Percentiles rank a stretch among this genome's conserved stretches.
Evolutionary conservation across 2,888 invertebrate species (phyloP).

Genomic region (Leptopterna dolabrata): DNA sequence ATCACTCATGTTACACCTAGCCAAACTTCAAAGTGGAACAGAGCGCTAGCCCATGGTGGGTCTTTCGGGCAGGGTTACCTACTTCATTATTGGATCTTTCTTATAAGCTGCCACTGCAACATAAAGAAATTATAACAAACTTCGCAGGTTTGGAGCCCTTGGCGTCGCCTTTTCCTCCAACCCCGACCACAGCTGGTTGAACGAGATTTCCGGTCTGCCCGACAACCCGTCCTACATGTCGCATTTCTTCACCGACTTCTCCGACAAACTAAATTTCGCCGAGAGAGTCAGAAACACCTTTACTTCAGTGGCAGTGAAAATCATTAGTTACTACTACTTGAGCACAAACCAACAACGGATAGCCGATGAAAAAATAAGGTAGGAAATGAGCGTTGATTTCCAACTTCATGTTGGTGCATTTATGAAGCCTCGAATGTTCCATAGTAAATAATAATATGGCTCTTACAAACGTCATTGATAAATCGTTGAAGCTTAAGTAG

Average conservation of each 20-base stretch:
- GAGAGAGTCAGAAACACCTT: conserved; percentile 6
- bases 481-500: too few species aligned
- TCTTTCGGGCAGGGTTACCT: too few species aligned
- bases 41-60: too few species aligned
- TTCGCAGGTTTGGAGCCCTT: not conserved
- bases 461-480: too few species aligned
- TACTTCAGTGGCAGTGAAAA: not conserved
- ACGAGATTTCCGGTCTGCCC: conserved; percentile 32
- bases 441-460: not conserved
- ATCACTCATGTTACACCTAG: too few species aligned
- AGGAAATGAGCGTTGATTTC: not conserved
- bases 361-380: conserved; percentile 10
- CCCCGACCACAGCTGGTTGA: conserved; percentile 18
- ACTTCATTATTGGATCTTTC: too few species aligned
- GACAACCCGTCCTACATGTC: conserved; percentile 48
- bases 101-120: too few species aligned
- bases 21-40: too few species aligned
- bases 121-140: too few species aligned
- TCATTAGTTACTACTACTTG: not conserved
- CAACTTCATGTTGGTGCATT: too few species aligned
- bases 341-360: not conserved
- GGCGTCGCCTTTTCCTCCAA: conserved; percentile 7
- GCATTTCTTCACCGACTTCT: not conserved
- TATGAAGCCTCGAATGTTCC: not conserved
- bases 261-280: conserved; percentile 6